Percentiles rank a stretch among this genome's conserved stretches.
phyloP scores from a whole-genome alignment of 2,888 invertebrate species.

The Ichneumoninae sp. region DNA sequence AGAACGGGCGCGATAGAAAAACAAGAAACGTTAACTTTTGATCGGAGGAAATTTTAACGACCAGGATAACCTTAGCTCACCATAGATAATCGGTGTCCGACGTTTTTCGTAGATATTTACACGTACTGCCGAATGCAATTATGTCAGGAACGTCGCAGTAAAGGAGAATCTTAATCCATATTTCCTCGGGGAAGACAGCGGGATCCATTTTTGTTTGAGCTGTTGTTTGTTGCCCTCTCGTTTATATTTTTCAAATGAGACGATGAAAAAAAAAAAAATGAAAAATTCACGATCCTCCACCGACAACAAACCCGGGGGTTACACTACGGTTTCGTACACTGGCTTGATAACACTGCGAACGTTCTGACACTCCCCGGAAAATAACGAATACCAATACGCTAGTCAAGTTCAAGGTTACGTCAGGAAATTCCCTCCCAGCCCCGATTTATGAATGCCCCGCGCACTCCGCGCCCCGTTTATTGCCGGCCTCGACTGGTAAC shows the following conservation, averaged over 20 bases:
- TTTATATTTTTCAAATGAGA: constrained; percentile 33
- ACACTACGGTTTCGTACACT: constrained; percentile 33
- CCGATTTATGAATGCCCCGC: constrained; percentile 25
- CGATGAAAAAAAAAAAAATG: constrained; percentile 40
- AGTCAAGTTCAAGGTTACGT: constrained; percentile 83
- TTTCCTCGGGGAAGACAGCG: constrained; percentile 83
- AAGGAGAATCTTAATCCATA: constrained; percentile 83
- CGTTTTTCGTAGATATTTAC: constrained; percentile 83
- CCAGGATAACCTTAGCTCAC: constrained; percentile 80
- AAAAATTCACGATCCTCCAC: constrained; percentile 37
- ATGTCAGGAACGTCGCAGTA: constrained; percentile 84
- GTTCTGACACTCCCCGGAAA: constrained; percentile 82
- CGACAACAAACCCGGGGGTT: constrained; percentile 21
- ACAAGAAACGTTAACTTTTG: background rate
- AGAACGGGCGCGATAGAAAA: background rate
- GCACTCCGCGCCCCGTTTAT: background rate
- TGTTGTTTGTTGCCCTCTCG: background rate
- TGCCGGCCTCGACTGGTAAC: constrained; percentile 33
- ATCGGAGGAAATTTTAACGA: constrained; percentile 43
- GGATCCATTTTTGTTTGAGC: constrained; percentile 80
- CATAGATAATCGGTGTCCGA: constrained; percentile 83
- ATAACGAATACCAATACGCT: constrained; percentile 77
- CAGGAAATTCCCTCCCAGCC: constrained; percentile 12
- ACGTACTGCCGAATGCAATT: constrained; percentile 83
- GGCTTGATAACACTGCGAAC: constrained; percentile 58